Conservation (phyloP, 1,140 invertebrate species). For the Caerostris darwini region DNA sequence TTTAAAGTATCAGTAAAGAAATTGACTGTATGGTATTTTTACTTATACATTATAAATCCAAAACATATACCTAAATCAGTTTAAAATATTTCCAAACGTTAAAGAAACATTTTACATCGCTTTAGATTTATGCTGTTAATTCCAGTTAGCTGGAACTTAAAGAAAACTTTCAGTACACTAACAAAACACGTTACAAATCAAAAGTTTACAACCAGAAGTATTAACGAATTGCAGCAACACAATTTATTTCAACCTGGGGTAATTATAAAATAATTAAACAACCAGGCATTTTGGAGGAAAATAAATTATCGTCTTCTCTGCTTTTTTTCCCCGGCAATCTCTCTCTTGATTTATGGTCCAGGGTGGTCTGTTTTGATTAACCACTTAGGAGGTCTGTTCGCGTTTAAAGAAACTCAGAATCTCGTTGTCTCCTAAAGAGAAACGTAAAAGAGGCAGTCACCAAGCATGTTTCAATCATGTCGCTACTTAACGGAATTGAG, state of each 20-base stretch:
- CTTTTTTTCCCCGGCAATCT: neutral
- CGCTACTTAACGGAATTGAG: neutral
- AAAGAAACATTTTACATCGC: too few relatives aligned
- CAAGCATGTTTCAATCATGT: slow-evolving; percentile 50
- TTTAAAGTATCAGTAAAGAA: too few relatives aligned
- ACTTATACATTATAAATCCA: too few relatives aligned
- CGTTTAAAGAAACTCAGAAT: slow-evolving; percentile 63
- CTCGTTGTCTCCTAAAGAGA: slow-evolving; percentile 43
- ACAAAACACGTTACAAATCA: too few relatives aligned
- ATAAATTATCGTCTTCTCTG: slow-evolving; percentile 34
- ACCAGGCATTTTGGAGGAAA: slow-evolving; percentile 23
- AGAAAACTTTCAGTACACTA: too few relatives aligned
- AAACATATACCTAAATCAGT: too few relatives aligned
- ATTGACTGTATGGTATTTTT: too few relatives aligned
- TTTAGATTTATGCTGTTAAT: too few relatives aligned
- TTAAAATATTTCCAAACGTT: too few relatives aligned
- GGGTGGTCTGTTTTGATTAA: slow-evolving; percentile 56
- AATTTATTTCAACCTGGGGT: slow-evolving; percentile 12
- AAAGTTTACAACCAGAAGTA: too few relatives aligned
- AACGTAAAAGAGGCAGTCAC: slow-evolving; percentile 71
- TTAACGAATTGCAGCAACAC: neutral
- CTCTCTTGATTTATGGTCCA: slow-evolving; percentile 54
- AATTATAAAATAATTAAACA: slow-evolving; percentile 67
- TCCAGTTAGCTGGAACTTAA: too few relatives aligned
- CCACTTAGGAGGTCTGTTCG: slow-evolving; percentile 41